Base-by-base conservation (phyloP, 2,888 invertebrate genomes). In the Hartigia nigra region DNA sequence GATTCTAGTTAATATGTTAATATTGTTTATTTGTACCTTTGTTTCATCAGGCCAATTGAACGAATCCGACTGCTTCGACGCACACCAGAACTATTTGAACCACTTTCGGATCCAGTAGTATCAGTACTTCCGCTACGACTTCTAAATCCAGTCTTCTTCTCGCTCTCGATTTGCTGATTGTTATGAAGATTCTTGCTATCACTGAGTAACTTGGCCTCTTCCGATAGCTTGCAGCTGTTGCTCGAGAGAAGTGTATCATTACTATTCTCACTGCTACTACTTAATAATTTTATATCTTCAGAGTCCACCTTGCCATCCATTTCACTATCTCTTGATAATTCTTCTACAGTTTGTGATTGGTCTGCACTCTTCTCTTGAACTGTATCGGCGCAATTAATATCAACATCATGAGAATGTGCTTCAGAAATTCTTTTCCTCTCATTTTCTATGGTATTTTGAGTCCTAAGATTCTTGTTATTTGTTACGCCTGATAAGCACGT, bases 1-100 rank as follows among this genome's bases (percentile, higher is more conserved):
- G 36, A 32, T 34, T 31, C 35, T 23, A 3, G 23, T 34, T 9
- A 1, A 5, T 12, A 36, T 37, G 4, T 55, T 14, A 32, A 9
- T 23, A 55, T 39, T 39, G 39, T 55, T 2, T 23, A 55, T 55
- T 23, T 23, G 55, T 86, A 94, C 90, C 94, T 94, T 86, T 94
- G 95, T 88, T 95, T 95, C 89, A 94, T 90, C 81, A 94, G 93
- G 81, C 95, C 95, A 80, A 96, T 96, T 70, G 95, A 95, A 88
- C 96, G 95, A 80, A 96, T 96, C 81, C 96, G 93, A 89, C 93
- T 96, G 11, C 96, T 96, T 75, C 96, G 93, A 32, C 96, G 92
- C 0, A 96, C 95, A 23, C 88, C 90, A 31, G 91, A 91, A 80
- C 88, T 91, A 69, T 90, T 91, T 3, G 92, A 92, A n/a, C 92